Evolutionary conservation across 35 echinoderm and acorn worm species (phyloP), one percentile per base, ranked within the genome.

Genomic region (Eucidaris tribuloides): DNA sequence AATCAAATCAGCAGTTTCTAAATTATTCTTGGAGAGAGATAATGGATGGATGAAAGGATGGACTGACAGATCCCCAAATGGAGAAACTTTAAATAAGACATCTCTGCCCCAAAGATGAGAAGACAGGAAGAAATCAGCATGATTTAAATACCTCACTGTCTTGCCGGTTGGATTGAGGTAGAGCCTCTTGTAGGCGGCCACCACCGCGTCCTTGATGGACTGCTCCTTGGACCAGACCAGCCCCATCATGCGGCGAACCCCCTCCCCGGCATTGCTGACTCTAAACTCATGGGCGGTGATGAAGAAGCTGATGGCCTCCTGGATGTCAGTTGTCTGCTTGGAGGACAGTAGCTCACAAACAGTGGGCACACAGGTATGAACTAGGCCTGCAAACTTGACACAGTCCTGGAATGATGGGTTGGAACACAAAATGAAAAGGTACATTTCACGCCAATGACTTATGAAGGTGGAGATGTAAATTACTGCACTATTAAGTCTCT

Each of bases 261-360:
- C 95, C 32, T 93, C 78, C 58, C 77, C 60, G 40, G 95, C 72
- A 46, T 85, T 89, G 45, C 41, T 90, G n/a, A 98, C 86, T 5
- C 95, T 90, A 86, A 92, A 98, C 83, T 98, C 95, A 46, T 83
- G 83, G n/a, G 95, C 95, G n/a, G 85, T 81, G 31, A 92, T 90
- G 64, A 98, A 89, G 76, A 96, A 96, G 45, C 18, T 40, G 17
- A 82, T 54, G 1, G 80, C 82, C 65, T 92, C 95, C 77, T 93
- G 82, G 7, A 98, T 87, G 44, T 98, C 95, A 18, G 86, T 85
- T 62, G 76, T 88, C 32, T 83, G 81, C 79, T 98, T 98, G 62
- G 95, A 98, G 36, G 87, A 82, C 35, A 98, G 83, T 3, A 93
- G 83, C 71, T 98, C 76, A 39, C 95, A 91, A 28, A 98, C 74